These are phyloP conservation scores for Desoria tigrina DNA, from an alignment of 2,888 invertebrate genomes.

Conservation along the genomic window DNA sequence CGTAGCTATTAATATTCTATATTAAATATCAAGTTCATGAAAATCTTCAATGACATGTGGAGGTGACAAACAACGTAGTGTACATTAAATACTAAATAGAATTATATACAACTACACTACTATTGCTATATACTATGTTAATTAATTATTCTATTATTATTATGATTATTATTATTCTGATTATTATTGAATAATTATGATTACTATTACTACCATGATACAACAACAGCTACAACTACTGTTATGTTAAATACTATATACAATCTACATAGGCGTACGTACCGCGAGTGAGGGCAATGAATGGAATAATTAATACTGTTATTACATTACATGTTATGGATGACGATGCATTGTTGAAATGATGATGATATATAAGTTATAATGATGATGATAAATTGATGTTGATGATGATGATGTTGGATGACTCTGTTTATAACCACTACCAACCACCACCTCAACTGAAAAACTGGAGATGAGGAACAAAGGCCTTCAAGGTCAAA, in stretches of 20 bases:
- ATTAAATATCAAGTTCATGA: constrained; percentile 5
- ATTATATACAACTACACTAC: constrained; percentile 3
- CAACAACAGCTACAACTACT: constrained; percentile 4
- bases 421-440: too few species aligned
- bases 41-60: constrained; percentile 9
- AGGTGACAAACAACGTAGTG: constrained; percentile 15
- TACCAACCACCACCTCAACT: too few species aligned
- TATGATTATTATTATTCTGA: too few species aligned
- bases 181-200: too few species aligned
- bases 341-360: too few species aligned
- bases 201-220: too few species aligned
- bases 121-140: not conserved
- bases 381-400: constrained; percentile 1
- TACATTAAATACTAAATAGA: constrained; percentile 6
- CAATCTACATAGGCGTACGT: not conserved
- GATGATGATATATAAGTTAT: too few species aligned
- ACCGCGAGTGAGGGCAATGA: not conserved
- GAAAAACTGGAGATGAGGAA: too few species aligned
- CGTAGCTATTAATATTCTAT: constrained; percentile 48
- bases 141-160: too few species aligned
- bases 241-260: not conserved
- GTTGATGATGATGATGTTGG: constrained; percentile 4
- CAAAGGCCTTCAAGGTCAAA: too few species aligned
- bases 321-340: not conserved
- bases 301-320: constrained; percentile 3